Percentiles rank a stretch among this genome's conserved stretches.
Conservation (phyloP, 2,113 vertebrate species). For the Lycocorax pyrrhopterus region DNA sequence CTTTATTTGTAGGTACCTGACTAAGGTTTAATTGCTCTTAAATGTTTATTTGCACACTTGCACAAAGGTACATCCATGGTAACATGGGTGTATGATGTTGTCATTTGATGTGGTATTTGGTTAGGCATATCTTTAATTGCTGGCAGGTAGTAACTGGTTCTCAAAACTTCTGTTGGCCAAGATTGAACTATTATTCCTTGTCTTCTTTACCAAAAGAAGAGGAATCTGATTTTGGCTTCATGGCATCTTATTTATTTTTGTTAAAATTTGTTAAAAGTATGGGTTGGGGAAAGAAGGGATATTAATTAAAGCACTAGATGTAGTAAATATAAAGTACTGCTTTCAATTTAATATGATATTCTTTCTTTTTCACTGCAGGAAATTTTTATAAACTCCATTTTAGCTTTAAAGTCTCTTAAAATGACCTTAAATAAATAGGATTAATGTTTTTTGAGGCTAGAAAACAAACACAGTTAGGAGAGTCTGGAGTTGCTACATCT, state of each 20-base stretch:
- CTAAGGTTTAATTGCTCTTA: slow-evolving; percentile 26
- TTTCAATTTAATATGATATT: neutral
- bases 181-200: neutral
- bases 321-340: neutral
- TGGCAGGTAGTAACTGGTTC: slow-evolving; percentile 26
- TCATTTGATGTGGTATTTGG: neutral
- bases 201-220: neutral
- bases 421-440: neutral
- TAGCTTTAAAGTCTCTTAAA: neutral
- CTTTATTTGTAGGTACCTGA: neutral
- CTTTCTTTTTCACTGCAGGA: neutral
- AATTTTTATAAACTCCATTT: neutral
- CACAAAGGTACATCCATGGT: neutral
- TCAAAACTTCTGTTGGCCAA: neutral
- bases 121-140: slow-evolving; percentile 35
- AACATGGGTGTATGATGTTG: neutral
- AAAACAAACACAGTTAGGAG: neutral
- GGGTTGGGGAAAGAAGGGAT: neutral
- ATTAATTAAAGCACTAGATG: neutral
- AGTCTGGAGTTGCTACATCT: neutral
- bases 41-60: neutral
- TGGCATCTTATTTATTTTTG: neutral
- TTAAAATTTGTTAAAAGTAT: neutral
- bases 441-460: neutral
- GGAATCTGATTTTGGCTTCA: neutral